Evolutionary conservation across 2,888 invertebrate species (phyloP), one percentile per base, ranked within the genome.

Genomic region (Dendrolimus pini): DNA sequence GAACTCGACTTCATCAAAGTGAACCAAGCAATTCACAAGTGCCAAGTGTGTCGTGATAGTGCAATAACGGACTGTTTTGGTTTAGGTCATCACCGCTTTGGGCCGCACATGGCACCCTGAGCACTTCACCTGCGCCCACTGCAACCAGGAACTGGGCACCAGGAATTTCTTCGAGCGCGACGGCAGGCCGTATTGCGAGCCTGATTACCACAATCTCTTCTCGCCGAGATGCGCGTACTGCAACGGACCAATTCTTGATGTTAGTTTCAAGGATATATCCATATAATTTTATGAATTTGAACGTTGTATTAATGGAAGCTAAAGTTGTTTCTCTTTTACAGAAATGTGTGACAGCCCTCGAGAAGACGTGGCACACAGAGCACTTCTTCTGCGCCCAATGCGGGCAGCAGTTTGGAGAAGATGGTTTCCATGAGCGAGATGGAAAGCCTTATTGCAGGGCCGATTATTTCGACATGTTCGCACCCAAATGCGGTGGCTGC

Each of bases 81-180:
- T 66, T 61, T 84, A 90, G 90, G 96, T 98, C 71, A 97, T 98
- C 82, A 99, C 99, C 64, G 99, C 99, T 18, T 84, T 99, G 83
- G 99, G 99, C 58, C 97, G 98, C 88, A 98, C 99, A 65, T 99
- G 99, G 99, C 99, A 99, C 86, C 98, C 99, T 55, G 99, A 99
- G 91, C 99, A 99, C 89, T 99, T 99, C 90, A 97, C 96, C 61
- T 99, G 99, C 92, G 96, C 96, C 67, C 98, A 99, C 80, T 99
- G 99, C 93, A 96, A 95, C 77, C 97, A 98, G 80, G 98, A 98
- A 84, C 90, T 99, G 77, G 99, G 99, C 62, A 99, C 99, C 58
- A 94, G 97, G 81, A 99, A 98, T 91, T 99, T 99, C 94, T 99
- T 99, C 88, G 99, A 99, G 89, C 93, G 99, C 66, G 98, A 99